These are phyloP conservation scores for Argyrosomus japonicus DNA, from an alignment of 2,113 vertebrate species.

Conservation along the genomic window DNA sequence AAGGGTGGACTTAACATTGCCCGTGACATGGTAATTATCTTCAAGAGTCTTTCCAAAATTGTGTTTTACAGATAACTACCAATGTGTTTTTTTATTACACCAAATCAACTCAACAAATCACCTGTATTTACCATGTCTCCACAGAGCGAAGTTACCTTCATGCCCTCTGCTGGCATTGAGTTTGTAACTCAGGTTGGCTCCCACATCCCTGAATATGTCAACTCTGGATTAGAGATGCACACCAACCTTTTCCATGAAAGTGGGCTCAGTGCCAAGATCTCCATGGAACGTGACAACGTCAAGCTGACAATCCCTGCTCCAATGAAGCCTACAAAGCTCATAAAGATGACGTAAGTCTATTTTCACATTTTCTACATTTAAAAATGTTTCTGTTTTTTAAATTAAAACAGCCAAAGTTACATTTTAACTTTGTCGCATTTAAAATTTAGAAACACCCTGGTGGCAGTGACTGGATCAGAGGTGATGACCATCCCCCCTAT, in stretches of 20 bases:
- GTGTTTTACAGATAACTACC: not conserved
- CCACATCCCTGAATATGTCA: constrained; percentile 88
- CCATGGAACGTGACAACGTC: constrained; percentile 79
- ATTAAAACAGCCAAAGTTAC: not conserved
- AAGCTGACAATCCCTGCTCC: constrained; percentile 90
- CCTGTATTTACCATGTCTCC: constrained; percentile 9
- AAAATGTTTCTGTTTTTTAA: no score
- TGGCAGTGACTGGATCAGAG: constrained; percentile 86
- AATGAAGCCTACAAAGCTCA: constrained; percentile 82
- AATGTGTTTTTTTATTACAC: not conserved
- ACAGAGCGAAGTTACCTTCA: constrained; percentile 86
- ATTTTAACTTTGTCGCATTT: not conserved
- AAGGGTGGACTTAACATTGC: constrained; percentile 86
- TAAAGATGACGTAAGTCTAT: constrained; percentile 87
- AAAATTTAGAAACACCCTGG: constrained; percentile 85
- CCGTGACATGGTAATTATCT: constrained; percentile 82
- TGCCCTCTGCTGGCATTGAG: constrained; percentile 91
- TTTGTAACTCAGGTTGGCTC: constrained; percentile 89
- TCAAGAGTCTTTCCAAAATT: not conserved
- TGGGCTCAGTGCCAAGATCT: constrained; percentile 82
- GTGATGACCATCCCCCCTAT: constrained; percentile 83
- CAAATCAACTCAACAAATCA: not conserved
- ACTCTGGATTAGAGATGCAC: constrained; percentile 89
- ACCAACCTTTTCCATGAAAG: constrained; percentile 92
- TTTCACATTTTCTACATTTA: no score